Evolutionary conservation across 92 coral and sea anemone species (phyloP).

Genomic region (Muricea muricata): DNA sequence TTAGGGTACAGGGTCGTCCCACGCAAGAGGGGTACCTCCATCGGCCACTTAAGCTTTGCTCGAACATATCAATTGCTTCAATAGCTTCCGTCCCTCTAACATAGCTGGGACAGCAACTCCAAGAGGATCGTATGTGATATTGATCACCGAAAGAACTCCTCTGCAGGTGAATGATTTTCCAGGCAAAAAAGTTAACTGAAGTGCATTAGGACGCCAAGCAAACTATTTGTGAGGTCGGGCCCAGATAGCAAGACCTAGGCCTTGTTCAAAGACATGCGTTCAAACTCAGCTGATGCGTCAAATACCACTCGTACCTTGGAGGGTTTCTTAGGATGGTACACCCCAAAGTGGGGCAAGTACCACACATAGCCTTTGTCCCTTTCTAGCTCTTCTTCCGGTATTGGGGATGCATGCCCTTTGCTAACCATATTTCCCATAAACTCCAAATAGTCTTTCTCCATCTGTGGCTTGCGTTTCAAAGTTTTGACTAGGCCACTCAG

Average conservation of each 20-base stretch:
- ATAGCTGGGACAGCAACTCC: constrained; percentile 48
- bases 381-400: constrained; percentile 41
- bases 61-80: constrained; percentile 54
- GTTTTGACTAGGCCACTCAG: constrained; percentile 51
- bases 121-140: constrained; percentile 43
- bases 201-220: neutral
- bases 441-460: constrained; percentile 57
- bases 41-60: constrained; percentile 42
- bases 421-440: constrained; percentile 46
- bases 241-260: neutral
- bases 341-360: constrained; percentile 15
- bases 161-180: constrained; percentile 44
- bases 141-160: constrained; percentile 41
- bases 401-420: constrained; percentile 44
- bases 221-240: neutral
- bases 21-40: constrained; percentile 45
- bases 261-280: neutral
- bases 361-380: constrained; percentile 21
- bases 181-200: neutral
- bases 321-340: constrained; percentile 11
- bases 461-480: constrained; percentile 58
- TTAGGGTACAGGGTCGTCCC: constrained; percentile 54
- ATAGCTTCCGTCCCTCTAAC: constrained; percentile 51
- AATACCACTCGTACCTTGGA: neutral
- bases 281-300: neutral